Evolutionary conservation across 2,797 vertebrate species (phyloP).

Genomic region (Lindbergichthys nudifrons): DNA sequence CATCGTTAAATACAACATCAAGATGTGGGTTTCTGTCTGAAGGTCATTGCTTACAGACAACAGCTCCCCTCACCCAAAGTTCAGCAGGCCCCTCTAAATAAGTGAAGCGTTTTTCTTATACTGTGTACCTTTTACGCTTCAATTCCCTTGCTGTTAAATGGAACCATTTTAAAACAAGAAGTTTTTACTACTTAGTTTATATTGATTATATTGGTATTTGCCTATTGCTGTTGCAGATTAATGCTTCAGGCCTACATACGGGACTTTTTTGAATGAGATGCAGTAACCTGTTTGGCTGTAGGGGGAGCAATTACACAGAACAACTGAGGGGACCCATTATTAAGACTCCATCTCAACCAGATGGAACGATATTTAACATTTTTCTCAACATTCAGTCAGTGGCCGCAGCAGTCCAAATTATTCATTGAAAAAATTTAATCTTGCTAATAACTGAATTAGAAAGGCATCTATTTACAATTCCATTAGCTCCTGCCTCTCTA

Average conservation of each 20-base stretch:
- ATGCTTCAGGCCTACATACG: constrained; percentile 7
- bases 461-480: neutral
- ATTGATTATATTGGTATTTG: neutral
- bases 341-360: neutral
- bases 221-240: neutral
- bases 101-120: neutral
- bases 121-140: neutral
- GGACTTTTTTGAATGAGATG: constrained; percentile 11
- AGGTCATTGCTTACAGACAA: constrained; percentile 34
- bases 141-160: neutral
- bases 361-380: neutral
- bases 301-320: constrained; percentile 53
- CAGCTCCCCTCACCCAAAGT: neutral
- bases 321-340: neutral
- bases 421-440: neutral
- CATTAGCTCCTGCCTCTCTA: neutral
- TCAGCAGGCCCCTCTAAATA: neutral
- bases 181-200: neutral
- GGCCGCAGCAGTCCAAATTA: neutral
- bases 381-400: neutral
- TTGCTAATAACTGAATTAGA: neutral
- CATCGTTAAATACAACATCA: neutral
- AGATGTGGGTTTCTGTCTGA: constrained; percentile 24
- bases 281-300: constrained; percentile 37
- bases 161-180: neutral